Evolutionary conservation across 2,888 invertebrate genomes (phyloP), one percentile per base, ranked within the genome.

Genomic region (Stenotaenia linearis): DNA sequence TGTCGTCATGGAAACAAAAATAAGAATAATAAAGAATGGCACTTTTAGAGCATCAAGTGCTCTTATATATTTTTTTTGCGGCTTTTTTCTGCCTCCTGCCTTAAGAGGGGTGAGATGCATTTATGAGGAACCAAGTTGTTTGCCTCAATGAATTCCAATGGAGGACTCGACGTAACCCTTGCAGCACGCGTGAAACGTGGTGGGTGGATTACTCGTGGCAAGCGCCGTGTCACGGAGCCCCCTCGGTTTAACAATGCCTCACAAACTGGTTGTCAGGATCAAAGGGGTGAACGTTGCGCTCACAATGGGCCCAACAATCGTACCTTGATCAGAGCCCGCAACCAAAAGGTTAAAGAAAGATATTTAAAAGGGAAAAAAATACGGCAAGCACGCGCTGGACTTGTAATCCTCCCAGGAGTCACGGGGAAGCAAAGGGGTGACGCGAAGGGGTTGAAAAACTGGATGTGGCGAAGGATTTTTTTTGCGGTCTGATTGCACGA

Each of bases 61-160:
- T 28, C 45, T 5, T 45, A 12, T 45, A 12, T 10, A 7, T 61
- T 61, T 61, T 61, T 25, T 61, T 6, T 23, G 23, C 61, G 3
- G 1, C 15, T 28, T 23, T 61, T 28, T 61, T 61, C 21, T 21
- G 4, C 12, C n/a, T 10, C 56, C 7, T 56, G n/a, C n/a, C 45
- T 61, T 61, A 25, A 23, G 9, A 61, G 61, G 61, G 61, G 23
- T 61, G 28, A 61, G 28, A 15, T 25, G 61, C 61, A 15, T 28
- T 61, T 61, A 61, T 61, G 61, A 61, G 61, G 61, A 25, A 61
- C 61, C 61, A 61, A 61, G 61, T 61, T 61, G 61, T 61, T 61
- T 61, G 61, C 61, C 61, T 61, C 61, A 61, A 61, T 61, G 61
- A 61, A 61, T 61, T 61, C 61, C 61, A 61, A 61, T 61, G 61